Conservation (phyloP, 2,888 invertebrate species). For the Papilio gigon region DNA sequence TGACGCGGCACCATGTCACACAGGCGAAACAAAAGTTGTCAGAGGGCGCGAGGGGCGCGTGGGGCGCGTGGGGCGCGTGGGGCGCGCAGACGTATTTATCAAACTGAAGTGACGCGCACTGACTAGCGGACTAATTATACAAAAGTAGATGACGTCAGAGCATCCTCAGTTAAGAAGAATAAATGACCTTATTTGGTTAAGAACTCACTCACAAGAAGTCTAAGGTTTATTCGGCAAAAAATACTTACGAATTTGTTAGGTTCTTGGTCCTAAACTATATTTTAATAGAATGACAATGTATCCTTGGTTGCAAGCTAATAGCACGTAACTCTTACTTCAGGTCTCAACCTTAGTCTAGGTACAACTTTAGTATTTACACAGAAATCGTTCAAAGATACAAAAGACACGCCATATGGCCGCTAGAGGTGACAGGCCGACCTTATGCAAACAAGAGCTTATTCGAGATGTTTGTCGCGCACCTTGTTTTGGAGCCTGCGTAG, state of each 20-base stretch:
- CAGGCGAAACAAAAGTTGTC: slow-evolving; percentile 11
- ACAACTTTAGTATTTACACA: not conserved
- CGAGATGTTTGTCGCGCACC: slow-evolving; percentile 22
- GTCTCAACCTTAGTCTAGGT: not conserved
- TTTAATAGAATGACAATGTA: not conserved
- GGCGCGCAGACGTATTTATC: slow-evolving; percentile 8
- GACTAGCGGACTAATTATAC: not conserved
- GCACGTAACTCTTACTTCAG: too few species aligned
- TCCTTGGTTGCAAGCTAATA: too few species aligned
- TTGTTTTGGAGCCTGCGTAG: slow-evolving; percentile 21
- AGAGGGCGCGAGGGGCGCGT: slow-evolving; percentile 1
- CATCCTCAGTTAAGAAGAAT: not conserved
- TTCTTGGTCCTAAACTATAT: not conserved
- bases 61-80: too few species aligned
- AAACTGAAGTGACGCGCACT: slow-evolving; percentile 12
- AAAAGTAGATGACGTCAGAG: slow-evolving; percentile 5
- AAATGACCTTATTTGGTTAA: not conserved
- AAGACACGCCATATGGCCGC: slow-evolving; percentile 18
- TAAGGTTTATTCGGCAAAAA: not conserved
- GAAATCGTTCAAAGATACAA: not conserved
- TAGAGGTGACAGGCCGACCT: slow-evolving; percentile 29
- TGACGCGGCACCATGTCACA: slow-evolving; percentile 15
- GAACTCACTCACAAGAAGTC: not conserved
- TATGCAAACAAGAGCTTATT: slow-evolving; percentile 17
- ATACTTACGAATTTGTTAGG: not conserved